A percentile compares a stretch with the other conserved stretches of the same genome.
These are phyloP conservation scores for Tanypteryx hageni DNA, from an alignment of 2,888 invertebrate species.

Conservation along the genomic window DNA sequence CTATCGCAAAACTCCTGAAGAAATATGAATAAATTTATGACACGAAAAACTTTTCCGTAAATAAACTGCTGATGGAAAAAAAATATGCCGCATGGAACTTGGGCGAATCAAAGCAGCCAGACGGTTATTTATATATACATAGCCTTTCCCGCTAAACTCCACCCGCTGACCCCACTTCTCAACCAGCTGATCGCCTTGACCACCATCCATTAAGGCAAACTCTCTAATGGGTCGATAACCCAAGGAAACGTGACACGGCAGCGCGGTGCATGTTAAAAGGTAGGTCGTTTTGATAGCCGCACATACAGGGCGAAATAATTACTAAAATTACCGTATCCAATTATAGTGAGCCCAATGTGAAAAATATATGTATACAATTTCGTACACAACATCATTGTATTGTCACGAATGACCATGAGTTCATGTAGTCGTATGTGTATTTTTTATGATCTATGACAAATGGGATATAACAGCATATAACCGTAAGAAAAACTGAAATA, in stretches of 20 bases:
- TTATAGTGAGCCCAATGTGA: neutral
- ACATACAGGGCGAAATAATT: neutral
- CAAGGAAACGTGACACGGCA: neutral
- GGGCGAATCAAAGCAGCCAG: neutral
- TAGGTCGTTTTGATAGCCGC: neutral
- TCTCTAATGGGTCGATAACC: conserved; percentile 44
- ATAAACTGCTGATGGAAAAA: neutral
- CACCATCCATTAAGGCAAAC: conserved; percentile 39
- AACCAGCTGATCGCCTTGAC: conserved; percentile 63
- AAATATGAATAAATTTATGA: conserved; percentile 36
- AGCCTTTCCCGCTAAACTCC: neutral
- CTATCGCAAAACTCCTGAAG: neutral
- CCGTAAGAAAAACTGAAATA: too few relatives aligned
- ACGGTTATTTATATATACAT: conserved; percentile 19
- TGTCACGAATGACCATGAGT: too few relatives aligned
- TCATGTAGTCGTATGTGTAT: too few relatives aligned
- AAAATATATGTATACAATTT: too few relatives aligned
- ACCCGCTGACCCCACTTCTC: neutral
- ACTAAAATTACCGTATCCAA: neutral
- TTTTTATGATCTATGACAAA: too few relatives aligned
- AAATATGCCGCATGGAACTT: neutral
- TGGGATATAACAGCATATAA: too few relatives aligned
- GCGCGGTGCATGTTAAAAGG: neutral
- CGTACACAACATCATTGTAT: too few relatives aligned
- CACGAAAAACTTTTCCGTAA: neutral